These are phyloP conservation scores for Okamejei kenojei DNA, from an alignment of 2,797 vertebrate genomes.

Conservation along the genomic window DNA sequence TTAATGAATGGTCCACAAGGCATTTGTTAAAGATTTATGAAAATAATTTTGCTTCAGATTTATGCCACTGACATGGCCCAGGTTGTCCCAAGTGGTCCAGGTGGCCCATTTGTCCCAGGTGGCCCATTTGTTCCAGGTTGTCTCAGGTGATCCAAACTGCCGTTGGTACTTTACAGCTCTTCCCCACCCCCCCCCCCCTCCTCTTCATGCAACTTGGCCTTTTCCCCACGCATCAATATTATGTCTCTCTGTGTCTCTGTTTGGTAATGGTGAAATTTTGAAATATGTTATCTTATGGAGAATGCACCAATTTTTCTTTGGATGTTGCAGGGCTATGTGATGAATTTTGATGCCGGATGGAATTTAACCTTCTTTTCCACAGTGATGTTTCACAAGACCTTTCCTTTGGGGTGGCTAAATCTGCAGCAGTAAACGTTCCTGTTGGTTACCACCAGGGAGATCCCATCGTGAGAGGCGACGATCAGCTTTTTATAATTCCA, in stretches of 20 bases:
- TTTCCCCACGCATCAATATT: background rate
- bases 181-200: too few relatives aligned
- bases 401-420: constrained; percentile 53
- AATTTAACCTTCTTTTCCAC: constrained; percentile 38
- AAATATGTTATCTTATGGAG: background rate
- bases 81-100: too few relatives aligned
- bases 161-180: background rate
- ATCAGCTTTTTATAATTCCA: constrained; percentile 71
- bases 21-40: background rate
- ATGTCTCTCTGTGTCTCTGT: background rate
- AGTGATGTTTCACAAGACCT: constrained; percentile 55
- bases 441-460: constrained; percentile 71
- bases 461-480: constrained; percentile 64
- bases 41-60: background rate
- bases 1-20: background rate
- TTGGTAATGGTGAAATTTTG: background rate
- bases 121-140: too few relatives aligned
- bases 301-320: background rate
- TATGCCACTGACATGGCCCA: background rate
- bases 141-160: too few relatives aligned
- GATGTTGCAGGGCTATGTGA: background rate
- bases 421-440: constrained; percentile 49
- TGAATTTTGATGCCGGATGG: background rate
- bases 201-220: background rate
- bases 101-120: too few relatives aligned